Evolutionary conservation across 2,888 invertebrate species (phyloP).

Genomic region (Eustalomyia histrio): DNA sequence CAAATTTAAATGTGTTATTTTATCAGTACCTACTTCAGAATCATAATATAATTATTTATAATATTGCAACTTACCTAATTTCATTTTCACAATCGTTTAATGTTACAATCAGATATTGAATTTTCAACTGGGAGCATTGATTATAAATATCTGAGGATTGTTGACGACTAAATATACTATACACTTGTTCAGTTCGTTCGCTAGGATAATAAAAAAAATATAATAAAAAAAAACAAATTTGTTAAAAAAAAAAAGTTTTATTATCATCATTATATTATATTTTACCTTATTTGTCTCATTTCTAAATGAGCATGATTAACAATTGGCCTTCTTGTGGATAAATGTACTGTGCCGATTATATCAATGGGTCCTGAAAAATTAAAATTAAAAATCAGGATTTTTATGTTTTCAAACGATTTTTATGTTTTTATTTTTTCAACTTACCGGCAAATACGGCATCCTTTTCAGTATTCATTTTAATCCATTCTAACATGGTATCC

Average conservation of each 20-base stretch:
- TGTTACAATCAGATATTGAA: conserved; percentile 88
- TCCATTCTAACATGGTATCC: conserved; percentile 90
- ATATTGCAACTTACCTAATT: conserved; percentile 80
- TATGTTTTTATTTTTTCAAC: not conserved
- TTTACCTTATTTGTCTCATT: conserved; percentile 86
- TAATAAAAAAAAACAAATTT: conserved; percentile 29
- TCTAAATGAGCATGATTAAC: conserved; percentile 95
- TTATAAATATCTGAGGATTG: conserved; percentile 85
- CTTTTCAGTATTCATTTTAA: conserved; percentile 82
- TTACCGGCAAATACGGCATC: conserved; percentile 86
- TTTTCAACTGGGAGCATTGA: conserved; percentile 84
- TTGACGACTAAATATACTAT: conserved; percentile 89
- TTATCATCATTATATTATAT: not conserved
- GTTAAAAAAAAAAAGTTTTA: not conserved
- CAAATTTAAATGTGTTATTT: not conserved
- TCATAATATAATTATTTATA: conserved; percentile 4
- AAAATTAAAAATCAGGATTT: not conserved
- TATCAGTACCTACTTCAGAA: not conserved
- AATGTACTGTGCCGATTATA: conserved; percentile 88
- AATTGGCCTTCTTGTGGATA: conserved; percentile 88
- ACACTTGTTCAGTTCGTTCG: conserved; percentile 88
- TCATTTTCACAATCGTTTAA: conserved; percentile 84
- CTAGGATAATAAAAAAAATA: conserved; percentile 78
- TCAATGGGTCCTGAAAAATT: conserved; percentile 87
- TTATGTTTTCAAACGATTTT: not conserved